Evolutionary conservation across 2,888 invertebrate species (phyloP), one percentile per base, ranked within the genome.

Genomic region (Tetranychus truncatus): DNA sequence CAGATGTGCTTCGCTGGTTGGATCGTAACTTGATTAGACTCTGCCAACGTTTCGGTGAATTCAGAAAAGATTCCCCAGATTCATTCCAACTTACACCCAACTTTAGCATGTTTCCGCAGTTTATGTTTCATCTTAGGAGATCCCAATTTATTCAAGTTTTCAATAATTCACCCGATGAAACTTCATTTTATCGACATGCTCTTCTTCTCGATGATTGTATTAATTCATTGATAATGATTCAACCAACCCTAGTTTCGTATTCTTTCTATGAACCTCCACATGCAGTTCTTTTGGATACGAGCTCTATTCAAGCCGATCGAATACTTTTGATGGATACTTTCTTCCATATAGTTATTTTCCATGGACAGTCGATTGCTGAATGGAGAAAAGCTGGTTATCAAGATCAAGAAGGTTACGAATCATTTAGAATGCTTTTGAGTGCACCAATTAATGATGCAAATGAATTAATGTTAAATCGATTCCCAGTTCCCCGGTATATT

Each of bases 11-110:
- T 78, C 88, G 99, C 82, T 99, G 99, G 99, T 89, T 99, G 15
- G 99, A 99, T 83, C 86, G 99, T 79, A 96, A 94, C 89, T 88
- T 99, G 21, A 99, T 99, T 81, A 86, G 96, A 82, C 85, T 99
- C 91, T 99, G 99, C 83, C 99, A 99, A 84, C 96, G 96, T 84
- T 99, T 99, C 85, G 99, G 97, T 75, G 96, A 99, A 82, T 99
- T 95, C 83, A 89, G 89, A 80, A 96, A 96, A 82, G 97, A 99
- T 82, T 95, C 97, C 84, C 94, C 95, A 20, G 91, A 91, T 82
- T 94, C 95, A 79, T 99, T 99, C 86, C 87, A 95, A 74, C 87
- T 99, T 77, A 89, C 91, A 2, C 96, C 96, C 82, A 96, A 95
- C 85, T 99, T 99, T 85, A 93, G 94, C 77, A 85, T 99, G 76